Conservation (phyloP, 2,797 vertebrate genomes). For the Poecile montanus region DNA sequence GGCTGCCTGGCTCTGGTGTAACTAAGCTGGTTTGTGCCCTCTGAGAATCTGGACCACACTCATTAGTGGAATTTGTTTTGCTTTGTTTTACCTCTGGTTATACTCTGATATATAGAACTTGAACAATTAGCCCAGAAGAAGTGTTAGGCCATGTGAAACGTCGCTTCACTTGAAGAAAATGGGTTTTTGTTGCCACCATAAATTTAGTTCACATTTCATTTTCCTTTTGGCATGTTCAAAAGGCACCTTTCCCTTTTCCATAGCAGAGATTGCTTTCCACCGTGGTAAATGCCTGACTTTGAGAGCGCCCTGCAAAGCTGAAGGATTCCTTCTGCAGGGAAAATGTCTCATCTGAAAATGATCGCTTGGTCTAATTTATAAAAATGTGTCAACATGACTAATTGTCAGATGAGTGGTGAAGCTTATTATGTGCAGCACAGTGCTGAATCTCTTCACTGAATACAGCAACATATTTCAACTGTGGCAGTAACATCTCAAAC, state of each 20-base stretch:
- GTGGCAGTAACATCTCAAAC: constrained; percentile 36
- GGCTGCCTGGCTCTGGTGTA: background rate
- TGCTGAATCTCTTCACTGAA: constrained; percentile 5
- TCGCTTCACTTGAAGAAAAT: constrained; percentile 7
- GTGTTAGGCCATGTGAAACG: background rate
- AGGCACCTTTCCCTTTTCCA: background rate
- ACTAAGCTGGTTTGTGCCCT: constrained; percentile 1
- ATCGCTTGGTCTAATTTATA: constrained; percentile 46
- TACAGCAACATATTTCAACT: background rate
- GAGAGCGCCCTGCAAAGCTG: background rate
- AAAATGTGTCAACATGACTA: constrained; percentile 64
- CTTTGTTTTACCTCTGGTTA: constrained; percentile 30
- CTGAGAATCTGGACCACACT: background rate
- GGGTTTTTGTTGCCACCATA: constrained; percentile 22
- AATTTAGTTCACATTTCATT: constrained; percentile 46
- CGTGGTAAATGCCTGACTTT: background rate
- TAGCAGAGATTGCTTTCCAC: background rate
- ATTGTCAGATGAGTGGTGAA: constrained; percentile 52
- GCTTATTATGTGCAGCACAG: constrained; percentile 42
- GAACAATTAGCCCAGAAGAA: constrained; percentile 45
- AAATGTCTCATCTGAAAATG: constrained; percentile 40
- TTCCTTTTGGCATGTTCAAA: constrained; percentile 24
- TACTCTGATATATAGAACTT: constrained; percentile 1
- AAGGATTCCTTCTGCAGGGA: constrained; percentile 46
- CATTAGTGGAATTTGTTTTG: constrained; percentile 39